Base-by-base conservation (phyloP, 2,797 vertebrate genomes). In the Falco columbarius region DNA sequence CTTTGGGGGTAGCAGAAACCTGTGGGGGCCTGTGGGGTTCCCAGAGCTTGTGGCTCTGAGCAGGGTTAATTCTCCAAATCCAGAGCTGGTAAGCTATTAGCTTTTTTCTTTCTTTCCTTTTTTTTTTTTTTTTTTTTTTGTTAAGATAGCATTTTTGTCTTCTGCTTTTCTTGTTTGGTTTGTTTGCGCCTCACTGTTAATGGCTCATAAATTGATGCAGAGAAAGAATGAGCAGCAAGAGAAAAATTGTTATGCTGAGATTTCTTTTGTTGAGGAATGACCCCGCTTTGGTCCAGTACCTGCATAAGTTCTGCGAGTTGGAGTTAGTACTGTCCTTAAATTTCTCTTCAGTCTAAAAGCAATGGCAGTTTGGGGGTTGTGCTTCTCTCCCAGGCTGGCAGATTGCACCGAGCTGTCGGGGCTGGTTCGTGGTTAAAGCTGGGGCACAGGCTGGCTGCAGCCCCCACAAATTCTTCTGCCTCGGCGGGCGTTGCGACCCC, bases 401-500 rank as follows among this genome's bases (percentile, higher is more conserved):
- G 75, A 10, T 67, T 16, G 0, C 6, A 1, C 59, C 1, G 0
- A n/a, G 40, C 81, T 58, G 14, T 36, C 18, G 7, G 70, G 65
- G 58, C n/a, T 71, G 32, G 7, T 44, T 74, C 11, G 5, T 3
- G 1, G 6, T 58, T 54, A 24, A 52, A 82, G 30, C 44, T 18
- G 44, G 46, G 61, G 34, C 5, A 10, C 36, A 8, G 62, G 42
- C 55, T 75, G 23, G 26, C 61, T 46, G 81, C 2, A 1, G 68
- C 7, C 29, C 68, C 70, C 38, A 2, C 1, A 0, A 42, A 13
- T 58, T 4, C 36, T 66, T 36, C 77, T 26, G 3, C 24, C 72
- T 42, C 6, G 0, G 20, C 0, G 3, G 47, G 38, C 26, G 10
- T 44, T 0, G 0, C n/a, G 56, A 54, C 26, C 42, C 42, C 22